Percentiles rank a stretch among this genome's conserved stretches.
Conservation (phyloP, 2,888 invertebrate genomes). For the Neoitamus cyanurus region DNA sequence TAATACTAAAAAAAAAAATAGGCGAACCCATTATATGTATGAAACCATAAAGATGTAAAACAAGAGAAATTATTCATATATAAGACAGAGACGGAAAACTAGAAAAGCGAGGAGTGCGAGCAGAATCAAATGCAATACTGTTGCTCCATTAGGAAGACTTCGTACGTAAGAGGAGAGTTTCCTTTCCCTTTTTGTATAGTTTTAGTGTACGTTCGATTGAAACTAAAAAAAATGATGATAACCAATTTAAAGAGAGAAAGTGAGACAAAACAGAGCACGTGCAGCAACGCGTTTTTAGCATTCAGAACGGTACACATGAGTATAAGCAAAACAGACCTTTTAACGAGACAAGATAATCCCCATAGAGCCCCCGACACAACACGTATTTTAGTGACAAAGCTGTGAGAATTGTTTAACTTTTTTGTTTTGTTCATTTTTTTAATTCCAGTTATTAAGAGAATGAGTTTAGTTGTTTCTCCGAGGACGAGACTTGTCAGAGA, state of each 20-base stretch:
- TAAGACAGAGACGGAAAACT: neutral
- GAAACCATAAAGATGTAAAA: constrained; percentile 1
- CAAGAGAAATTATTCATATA: constrained; percentile 14
- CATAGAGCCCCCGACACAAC: constrained; percentile 7
- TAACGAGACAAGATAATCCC: neutral
- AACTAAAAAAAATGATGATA: neutral
- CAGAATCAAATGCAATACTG: neutral
- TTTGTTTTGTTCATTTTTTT: constrained; percentile 43
- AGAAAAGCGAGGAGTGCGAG: neutral
- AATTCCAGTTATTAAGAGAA: constrained; percentile 31
- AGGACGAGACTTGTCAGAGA: constrained; percentile 24
- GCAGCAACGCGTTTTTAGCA: neutral
- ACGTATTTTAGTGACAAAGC: constrained; percentile 29
- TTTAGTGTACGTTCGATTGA: neutral
- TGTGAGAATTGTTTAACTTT: constrained; percentile 40
- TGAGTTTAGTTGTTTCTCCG: constrained; percentile 25
- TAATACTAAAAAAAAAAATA: neutral
- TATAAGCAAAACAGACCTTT: neutral
- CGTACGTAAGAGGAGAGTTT: neutral
- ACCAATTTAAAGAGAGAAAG: neutral
- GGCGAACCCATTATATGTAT: neutral
- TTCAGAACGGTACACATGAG: neutral
- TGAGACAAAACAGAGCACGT: neutral
- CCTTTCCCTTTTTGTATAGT: neutral
- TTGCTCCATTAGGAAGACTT: constrained; percentile 12